Evolutionary conservation across 2,888 invertebrate genomes (phyloP).

Genomic region (Amphipyra berbera): DNA sequence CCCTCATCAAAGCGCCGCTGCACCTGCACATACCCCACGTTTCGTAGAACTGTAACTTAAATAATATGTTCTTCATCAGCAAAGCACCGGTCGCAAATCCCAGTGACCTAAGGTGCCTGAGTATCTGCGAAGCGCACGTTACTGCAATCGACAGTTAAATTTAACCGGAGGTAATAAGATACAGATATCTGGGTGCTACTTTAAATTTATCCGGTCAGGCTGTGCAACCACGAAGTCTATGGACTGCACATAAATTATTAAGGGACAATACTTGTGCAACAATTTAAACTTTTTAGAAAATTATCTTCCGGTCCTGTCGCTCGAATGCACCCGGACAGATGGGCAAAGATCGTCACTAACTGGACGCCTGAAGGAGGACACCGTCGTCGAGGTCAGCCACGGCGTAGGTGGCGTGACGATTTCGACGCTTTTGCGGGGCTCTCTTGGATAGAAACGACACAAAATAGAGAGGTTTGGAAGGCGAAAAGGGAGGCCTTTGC

Average conservation of each 20-base stretch:
- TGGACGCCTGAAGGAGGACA: no score
- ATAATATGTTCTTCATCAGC: slow-evolving; percentile 18
- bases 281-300: no score
- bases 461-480: no score
- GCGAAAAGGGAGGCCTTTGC: no score
- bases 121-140: slow-evolving; percentile 59
- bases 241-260: slow-evolving; percentile 12
- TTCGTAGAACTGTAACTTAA: slow-evolving; percentile 9
- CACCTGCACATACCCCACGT: not conserved
- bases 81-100: slow-evolving; percentile 14
- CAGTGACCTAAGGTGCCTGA: slow-evolving; percentile 33
- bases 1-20: no score
- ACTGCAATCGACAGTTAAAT: slow-evolving; percentile 68
- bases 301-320: no score
- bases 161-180: slow-evolving; percentile 70
- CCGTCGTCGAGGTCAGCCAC: no score
- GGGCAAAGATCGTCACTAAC: no score
- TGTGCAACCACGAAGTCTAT: slow-evolving; percentile 45
- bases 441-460: no score
- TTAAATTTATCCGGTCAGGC: slow-evolving; percentile 66
- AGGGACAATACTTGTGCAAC: not conserved
- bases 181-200: slow-evolving; percentile 73
- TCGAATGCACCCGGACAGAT: no score
- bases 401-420: no score
- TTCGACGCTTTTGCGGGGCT: no score